Base-by-base conservation (phyloP, 35 echinoderm and acorn worm genomes). In the Patiria miniata region DNA sequence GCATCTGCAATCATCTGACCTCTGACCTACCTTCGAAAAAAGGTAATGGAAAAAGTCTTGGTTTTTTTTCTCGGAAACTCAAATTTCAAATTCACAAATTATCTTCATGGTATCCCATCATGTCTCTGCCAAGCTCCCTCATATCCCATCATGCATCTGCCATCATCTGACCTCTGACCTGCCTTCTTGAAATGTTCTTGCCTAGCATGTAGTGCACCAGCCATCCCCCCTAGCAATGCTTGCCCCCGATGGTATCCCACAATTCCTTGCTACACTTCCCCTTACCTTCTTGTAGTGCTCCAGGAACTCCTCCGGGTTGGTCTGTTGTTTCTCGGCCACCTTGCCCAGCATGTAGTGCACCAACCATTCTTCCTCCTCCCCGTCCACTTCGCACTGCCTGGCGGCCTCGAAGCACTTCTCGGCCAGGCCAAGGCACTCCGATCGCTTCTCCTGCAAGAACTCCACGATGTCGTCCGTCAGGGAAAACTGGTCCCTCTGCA, bases 311-410 rank as follows among this genome's bases (percentile, higher is more conserved):
- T 87, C 82, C 17, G 90, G 80, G 6, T 78, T 61, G 0, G 29
- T 54, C 21, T 80, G 77, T 23, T 83, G 39, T 83, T 99, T 99
- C 84, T 99, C 96, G 39, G 92, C 87, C 39, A 99, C 87, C 82
- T 99, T 99, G 0, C 96, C 96, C 78, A 99, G 90, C 96, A 99
- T 95, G 83, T 99, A 99, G 61, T 99, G 89, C 10, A 99, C 86
- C 87, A 99, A 39, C 96, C 96, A 99, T 85, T 99, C 96, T 37
- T 95, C 93, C 39, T 91, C 96, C 7, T 99, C 96, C 5, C 89
- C 92, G 15, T 99, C 96, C 1, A 93, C 96, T 42, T 93, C 96
- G 85, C 93, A 92, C 32, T 86, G 73, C 19, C 78, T 92, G 3
- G 93, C 96, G 77, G 87, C 91, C 59, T 51, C 15, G 77, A 95